Percentiles rank a stretch among this genome's conserved stretches.
Conservation (phyloP, 35 echinoderm and acorn worm genomes). For the Apostichopus parvimensis region DNA sequence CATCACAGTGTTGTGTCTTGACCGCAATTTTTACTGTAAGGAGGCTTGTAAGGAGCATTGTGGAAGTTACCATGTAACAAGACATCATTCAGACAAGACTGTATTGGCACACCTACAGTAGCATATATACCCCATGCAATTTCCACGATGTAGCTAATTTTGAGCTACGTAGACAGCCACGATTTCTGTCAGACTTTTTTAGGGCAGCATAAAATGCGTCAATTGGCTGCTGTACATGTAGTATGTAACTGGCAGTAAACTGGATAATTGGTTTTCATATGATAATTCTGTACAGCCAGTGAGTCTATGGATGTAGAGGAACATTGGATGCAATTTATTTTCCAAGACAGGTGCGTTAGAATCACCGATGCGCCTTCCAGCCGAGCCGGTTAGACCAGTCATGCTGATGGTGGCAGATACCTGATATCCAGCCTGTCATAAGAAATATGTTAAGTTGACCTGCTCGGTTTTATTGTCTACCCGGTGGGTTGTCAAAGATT, state of each 20-base stretch:
- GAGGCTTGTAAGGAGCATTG: background rate
- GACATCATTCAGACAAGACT: too few species aligned
- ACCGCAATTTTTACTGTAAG: background rate
- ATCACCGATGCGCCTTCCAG: conserved; percentile 20
- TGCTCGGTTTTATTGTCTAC: conserved; percentile 39
- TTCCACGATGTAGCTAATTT: background rate
- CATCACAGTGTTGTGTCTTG: background rate
- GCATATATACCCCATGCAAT: too few species aligned
- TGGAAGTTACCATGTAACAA: too few species aligned
- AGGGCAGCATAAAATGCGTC: too few species aligned
- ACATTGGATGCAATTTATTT: conserved; percentile 11
- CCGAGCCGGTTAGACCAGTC: conserved; percentile 25
- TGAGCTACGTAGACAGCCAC: background rate
- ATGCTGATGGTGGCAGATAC: conserved; percentile 19
- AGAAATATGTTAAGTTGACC: conserved; percentile 44
- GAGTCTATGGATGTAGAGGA: background rate
- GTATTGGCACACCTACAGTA: too few species aligned
- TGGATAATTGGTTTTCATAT: conserved; percentile 20
- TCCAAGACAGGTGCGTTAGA: conserved; percentile 13
- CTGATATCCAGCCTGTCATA: conserved; percentile 25
- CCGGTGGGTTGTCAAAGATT: conserved; percentile 42
- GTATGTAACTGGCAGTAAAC: background rate
- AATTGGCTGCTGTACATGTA: background rate
- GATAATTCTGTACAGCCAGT: background rate
- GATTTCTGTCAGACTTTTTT: background rate